These are phyloP conservation scores for Balaeniceps rex DNA, from an alignment of 2,113 vertebrate genomes.

Conservation along the genomic window DNA sequence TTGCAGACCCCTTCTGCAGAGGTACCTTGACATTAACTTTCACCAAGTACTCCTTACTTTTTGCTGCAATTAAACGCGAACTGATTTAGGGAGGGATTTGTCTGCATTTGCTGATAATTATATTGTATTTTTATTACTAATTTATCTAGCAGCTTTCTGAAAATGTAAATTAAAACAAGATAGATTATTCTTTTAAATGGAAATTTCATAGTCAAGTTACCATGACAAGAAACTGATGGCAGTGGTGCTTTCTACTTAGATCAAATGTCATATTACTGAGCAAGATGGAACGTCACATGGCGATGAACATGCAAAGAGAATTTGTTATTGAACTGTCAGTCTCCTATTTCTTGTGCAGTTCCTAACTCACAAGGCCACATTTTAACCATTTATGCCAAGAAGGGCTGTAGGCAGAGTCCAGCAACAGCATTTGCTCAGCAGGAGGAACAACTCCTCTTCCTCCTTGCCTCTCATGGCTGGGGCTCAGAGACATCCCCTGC, in stretches of 20 bases:
- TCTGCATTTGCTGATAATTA: neutral
- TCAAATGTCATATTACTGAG: neutral
- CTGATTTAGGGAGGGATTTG: neutral
- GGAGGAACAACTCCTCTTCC: neutral
- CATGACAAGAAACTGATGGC: neutral
- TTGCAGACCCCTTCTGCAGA: neutral
- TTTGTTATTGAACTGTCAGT: neutral
- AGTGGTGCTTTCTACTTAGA: neutral
- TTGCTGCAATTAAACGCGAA: neutral
- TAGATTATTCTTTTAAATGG: neutral
- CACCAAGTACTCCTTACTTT: neutral
- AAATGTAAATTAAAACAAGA: neutral
- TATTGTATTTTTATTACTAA: neutral
- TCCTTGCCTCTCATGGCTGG: accelerated
- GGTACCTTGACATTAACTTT: neutral
- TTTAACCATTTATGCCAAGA: neutral
- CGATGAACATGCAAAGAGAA: neutral
- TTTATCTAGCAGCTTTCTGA: neutral
- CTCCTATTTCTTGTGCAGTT: neutral
- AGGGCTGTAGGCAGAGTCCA: neutral
- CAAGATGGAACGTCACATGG: accelerated
- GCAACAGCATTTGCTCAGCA: neutral
- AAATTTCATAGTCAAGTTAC: neutral
- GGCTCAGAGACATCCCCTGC: neutral
- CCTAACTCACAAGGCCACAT: neutral